Evolutionary conservation across 1,140 invertebrate genomes (phyloP).

Genomic region (Rhagoletis zephyria): DNA sequence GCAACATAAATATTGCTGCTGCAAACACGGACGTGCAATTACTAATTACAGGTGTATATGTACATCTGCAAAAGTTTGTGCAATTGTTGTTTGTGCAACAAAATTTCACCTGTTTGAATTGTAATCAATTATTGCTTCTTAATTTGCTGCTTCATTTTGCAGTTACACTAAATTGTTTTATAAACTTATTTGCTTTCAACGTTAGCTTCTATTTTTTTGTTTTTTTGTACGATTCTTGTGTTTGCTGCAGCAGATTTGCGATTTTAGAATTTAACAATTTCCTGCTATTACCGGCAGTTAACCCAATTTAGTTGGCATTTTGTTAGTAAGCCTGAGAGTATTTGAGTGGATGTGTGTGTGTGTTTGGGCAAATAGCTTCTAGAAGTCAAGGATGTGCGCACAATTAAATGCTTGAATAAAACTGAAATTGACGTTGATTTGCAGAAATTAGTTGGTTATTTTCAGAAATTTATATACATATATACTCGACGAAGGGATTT

Average conservation of each 20-base stretch:
- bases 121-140: slow-evolving; percentile 50
- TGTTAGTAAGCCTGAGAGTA: neutral
- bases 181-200: neutral
- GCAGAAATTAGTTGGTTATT: no score
- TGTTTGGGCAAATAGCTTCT: neutral
- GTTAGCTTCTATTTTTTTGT: neutral
- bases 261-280: slow-evolving; percentile 48
- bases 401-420: neutral
- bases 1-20: neutral
- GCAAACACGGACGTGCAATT: neutral
- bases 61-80: neutral
- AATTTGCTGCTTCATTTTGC: slow-evolving; percentile 46
- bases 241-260: slow-evolving; percentile 35
- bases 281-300: slow-evolving; percentile 40
- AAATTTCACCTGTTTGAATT: slow-evolving; percentile 13
- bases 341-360: no score
- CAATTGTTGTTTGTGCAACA: neutral
- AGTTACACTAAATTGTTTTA: neutral
- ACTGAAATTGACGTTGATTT: neutral
- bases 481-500: no score
- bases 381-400: neutral
- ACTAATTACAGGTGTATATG: neutral
- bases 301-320: slow-evolving; percentile 33
- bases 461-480: no score
- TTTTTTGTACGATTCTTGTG: neutral